Base-by-base conservation (phyloP, 2,888 invertebrate genomes). In the Megaustenia siamemsis region DNA sequence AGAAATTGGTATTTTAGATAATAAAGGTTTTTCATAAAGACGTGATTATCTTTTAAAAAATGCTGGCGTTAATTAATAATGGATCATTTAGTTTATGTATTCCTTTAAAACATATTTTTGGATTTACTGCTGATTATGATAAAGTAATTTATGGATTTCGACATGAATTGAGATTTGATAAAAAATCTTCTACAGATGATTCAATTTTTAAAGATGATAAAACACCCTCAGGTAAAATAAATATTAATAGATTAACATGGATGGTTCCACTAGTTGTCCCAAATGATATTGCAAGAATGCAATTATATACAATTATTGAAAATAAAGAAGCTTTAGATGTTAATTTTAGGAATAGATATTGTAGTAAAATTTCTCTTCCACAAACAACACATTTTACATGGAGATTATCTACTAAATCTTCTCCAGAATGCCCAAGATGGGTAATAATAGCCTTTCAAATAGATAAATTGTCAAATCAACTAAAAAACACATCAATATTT, bases 391-490 rank as follows among this genome's bases (percentile, higher is more conserved):
- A 15, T 1, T 78, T 78, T 40, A 21, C 38, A 24, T 78, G 77
- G 60, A 60, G 60, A 28, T 40, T 60, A n/a, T 28, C 38, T 4
- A 10, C 8, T 4, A 60, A 1, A 38, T 5, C 4, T 60, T 78
- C 77, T 38, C 3, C 77, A 38, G 77, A 78, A 78, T 60, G 38
- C 35, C 77, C 77, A n/a, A 56, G 77, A 38, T 78, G 35, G n/a
- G 60, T 78, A n/a, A 63, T 78, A 38, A 40, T 60, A 60, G 60
- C n/a, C 38, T 78, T 78, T 56, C 77, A 78, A 78, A 78, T 63
- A 78, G 38, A 60, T 60, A 60, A 60, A 43, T 0, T 4, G 4
- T 53, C 12, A 15, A 40, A 78, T 60, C 60, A 78, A 60, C 40
- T 32, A 5, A 53, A 8, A 35, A 77, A 77, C 35, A 32, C 76